Conservation (phyloP, 2,888 invertebrate genomes). For the Strigamia crassipes region DNA sequence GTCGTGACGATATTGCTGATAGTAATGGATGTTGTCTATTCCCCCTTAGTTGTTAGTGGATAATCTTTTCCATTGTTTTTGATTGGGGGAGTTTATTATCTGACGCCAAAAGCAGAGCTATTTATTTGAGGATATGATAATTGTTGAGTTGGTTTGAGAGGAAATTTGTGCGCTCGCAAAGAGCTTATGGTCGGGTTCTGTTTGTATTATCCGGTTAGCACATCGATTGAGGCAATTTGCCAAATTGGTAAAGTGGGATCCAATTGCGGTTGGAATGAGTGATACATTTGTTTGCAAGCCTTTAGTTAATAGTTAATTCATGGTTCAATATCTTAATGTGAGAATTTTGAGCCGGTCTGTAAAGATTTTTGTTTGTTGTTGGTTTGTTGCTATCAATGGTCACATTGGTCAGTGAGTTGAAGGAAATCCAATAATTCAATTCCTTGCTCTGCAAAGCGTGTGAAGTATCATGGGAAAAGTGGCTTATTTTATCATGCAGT, state of each 20-base stretch:
- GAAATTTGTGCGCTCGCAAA: neutral
- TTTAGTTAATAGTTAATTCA: too few species aligned
- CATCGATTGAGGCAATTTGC: slow-evolving; percentile 21
- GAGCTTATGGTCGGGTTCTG: neutral
- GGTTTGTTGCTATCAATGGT: neutral
- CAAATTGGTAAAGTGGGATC: neutral
- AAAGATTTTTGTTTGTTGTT: neutral
- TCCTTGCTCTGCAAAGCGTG: neutral
- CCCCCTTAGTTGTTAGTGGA: neutral
- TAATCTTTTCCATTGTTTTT: neutral
- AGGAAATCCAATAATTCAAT: slow-evolving; percentile 7
- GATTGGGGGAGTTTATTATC: too few species aligned
- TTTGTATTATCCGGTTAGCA: neutral
- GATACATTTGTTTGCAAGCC: neutral
- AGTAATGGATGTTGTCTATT: too few species aligned
- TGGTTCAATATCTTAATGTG: too few species aligned
- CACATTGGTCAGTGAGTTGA: neutral
- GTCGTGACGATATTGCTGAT: too few species aligned
- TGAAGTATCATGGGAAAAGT: neutral
- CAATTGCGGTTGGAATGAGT: neutral
- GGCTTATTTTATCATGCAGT: neutral
- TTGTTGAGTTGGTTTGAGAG: neutral
- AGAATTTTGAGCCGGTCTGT: neutral
- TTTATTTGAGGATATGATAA: neutral
- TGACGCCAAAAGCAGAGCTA: too few species aligned